Evolutionary conservation across 2,113 vertebrate genomes (phyloP).

Genomic region (Taurulus bubalis): DNA sequence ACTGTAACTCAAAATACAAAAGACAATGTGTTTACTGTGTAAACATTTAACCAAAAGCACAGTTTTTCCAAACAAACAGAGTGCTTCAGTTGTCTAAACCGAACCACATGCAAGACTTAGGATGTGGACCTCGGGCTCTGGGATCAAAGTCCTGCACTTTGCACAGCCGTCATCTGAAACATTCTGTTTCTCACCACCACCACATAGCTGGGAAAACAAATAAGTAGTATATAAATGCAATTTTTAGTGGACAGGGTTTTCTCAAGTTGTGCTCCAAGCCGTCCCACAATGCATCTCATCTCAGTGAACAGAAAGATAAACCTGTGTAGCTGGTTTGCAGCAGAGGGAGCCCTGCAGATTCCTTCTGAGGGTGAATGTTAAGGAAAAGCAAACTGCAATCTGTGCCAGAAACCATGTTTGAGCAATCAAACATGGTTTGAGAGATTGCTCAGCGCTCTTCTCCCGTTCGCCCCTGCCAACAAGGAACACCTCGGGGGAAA

Average conservation of each 20-base stretch:
- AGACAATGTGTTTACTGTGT: background rate
- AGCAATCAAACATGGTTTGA: slow-evolving; percentile 31
- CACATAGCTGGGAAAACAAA: background rate
- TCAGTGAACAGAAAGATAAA: slow-evolving; percentile 47
- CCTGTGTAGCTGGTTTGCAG: slow-evolving; percentile 36
- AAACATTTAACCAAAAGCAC: background rate
- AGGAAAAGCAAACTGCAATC: slow-evolving; percentile 74
- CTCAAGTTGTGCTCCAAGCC: background rate
- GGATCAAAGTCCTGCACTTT: background rate
- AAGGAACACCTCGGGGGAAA: slow-evolving; percentile 60
- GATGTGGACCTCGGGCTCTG: background rate
- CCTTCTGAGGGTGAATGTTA: slow-evolving; percentile 67
- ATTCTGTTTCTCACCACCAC: background rate
- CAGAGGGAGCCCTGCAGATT: slow-evolving; percentile 52
- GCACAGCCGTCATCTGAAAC: background rate
- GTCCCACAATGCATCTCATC: slow-evolving; percentile 20
- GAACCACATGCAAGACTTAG: background rate
- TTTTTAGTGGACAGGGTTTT: background rate
- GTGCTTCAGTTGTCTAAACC: background rate
- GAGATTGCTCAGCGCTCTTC: slow-evolving; percentile 11
- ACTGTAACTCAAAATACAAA: background rate
- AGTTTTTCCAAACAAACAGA: background rate
- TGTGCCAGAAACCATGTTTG: slow-evolving; percentile 70
- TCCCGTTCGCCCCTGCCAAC: slow-evolving; percentile 42
- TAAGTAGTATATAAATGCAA: background rate